Evolutionary conservation across 1,140 invertebrate genomes (phyloP), one percentile per base, ranked within the genome.

Genomic region (Anastrepha obliqua): DNA sequence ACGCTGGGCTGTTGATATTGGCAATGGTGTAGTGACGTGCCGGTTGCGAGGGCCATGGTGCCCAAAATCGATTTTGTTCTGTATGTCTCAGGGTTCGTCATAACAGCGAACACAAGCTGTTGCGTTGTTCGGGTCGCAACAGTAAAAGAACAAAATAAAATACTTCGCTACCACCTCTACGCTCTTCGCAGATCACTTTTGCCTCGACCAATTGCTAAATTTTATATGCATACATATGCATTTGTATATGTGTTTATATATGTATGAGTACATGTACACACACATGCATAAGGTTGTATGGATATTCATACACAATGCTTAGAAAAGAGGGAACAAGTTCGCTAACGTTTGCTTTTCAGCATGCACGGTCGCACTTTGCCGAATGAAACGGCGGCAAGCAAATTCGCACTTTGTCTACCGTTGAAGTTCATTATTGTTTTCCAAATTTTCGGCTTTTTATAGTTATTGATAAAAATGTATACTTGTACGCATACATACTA

Each of bases 11-110:
- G 5, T 55, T n/a, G 51, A 7, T 29, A 47, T 81, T 81, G 78
- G 20, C 11, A 29, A 39, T 67, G n/a, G 47, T 67, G 44, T 67
- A 87, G 44, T 87, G 47, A 58, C 62, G 39, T 81, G 17, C 47
- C 74, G 47, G 74, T 81, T 81, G 74, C 47, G 47, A 81, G 74
- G 74, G 44, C n/a, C 74, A 81, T 81, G 44, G 47, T 81, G 74
- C 13, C 74, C n/a, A 55, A 67, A 55, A 55, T n/a, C 74, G 47
- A 81, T 81, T 81, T 51, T 81, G 51, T 55, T 62, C 17, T n/a
- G 7, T 58, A 55, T 11, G 17, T 7, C 42, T 51, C 13, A 29
- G 70, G 44, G 17, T 47, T 74, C 17, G 11, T 64, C 11, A n/a
- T n/a, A 15, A 29, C 29, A 29, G 29, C 29, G 13, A 58, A 64